These are phyloP conservation scores for Lasius fuliginosus DNA, from an alignment of 2,888 invertebrate genomes.

Conservation along the genomic window DNA sequence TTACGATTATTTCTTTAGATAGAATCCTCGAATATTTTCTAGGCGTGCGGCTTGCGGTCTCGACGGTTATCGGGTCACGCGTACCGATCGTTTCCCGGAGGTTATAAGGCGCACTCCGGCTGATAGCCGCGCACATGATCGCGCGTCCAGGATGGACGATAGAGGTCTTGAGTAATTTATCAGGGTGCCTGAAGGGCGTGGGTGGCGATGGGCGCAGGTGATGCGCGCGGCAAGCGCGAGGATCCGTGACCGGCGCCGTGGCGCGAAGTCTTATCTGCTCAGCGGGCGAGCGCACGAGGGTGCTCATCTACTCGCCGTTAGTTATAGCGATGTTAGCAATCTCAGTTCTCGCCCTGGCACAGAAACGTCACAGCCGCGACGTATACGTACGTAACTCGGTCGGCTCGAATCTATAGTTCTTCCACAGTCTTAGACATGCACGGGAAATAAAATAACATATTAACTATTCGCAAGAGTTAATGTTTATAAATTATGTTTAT, in stretches of 20 bases:
- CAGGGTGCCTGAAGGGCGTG: slow-evolving; percentile 83
- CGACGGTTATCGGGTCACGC: slow-evolving; percentile 71
- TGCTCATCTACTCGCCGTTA: slow-evolving; percentile 72
- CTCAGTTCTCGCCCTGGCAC: slow-evolving; percentile 44
- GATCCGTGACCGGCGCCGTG: slow-evolving; percentile 71
- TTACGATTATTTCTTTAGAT: background rate
- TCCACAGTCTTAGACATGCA: background rate
- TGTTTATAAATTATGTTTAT: background rate
- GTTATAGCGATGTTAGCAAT: slow-evolving; percentile 54
- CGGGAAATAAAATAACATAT: slow-evolving; percentile 18
- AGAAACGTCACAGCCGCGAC: slow-evolving; percentile 52
- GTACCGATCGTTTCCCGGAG: slow-evolving; percentile 62
- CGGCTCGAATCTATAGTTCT: slow-evolving; percentile 1
- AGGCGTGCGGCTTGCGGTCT: slow-evolving; percentile 45
- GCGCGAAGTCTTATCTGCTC: slow-evolving; percentile 78
- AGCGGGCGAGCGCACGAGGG: slow-evolving; percentile 75
- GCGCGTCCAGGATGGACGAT: slow-evolving; percentile 68
- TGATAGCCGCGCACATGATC: slow-evolving; percentile 76
- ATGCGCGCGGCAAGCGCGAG: slow-evolving; percentile 69
- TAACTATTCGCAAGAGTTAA: background rate
- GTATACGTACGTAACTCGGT: slow-evolving; percentile 46
- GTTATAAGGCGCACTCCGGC: slow-evolving; percentile 73
- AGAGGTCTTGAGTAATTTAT: slow-evolving; percentile 84
- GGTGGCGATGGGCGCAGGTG: slow-evolving; percentile 75
- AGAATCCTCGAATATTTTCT: slow-evolving; percentile 56